Evolutionary conservation across 2,888 invertebrate genomes (phyloP).

Genomic region (Lasioglossum figueresi): DNA sequence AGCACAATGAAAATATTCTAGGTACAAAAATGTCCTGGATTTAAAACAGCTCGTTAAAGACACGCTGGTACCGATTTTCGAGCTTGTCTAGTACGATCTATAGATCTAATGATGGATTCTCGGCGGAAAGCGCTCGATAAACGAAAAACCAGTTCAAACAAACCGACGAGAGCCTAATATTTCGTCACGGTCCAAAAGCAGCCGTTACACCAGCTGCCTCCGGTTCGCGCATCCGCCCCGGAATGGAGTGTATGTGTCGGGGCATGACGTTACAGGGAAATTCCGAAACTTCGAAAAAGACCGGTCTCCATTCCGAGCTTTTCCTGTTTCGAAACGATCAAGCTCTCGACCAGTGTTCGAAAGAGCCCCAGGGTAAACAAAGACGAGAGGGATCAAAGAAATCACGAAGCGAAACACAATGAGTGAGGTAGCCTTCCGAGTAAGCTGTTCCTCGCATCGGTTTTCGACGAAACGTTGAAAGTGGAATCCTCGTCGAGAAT

Average conservation of each 20-base stretch:
- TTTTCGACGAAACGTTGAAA: background rate
- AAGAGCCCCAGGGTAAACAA: background rate
- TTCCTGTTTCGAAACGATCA: background rate
- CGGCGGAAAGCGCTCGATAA: background rate
- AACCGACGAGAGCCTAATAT: slow-evolving; percentile 20
- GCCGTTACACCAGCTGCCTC: slow-evolving; percentile 48
- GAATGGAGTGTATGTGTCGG: slow-evolving; percentile 14
- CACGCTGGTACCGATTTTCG: background rate
- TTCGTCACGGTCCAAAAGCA: slow-evolving; percentile 53
- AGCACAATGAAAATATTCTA: background rate
- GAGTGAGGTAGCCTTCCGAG: slow-evolving; percentile 27
- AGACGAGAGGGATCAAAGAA: background rate
- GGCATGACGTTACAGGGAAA: slow-evolving; percentile 72
- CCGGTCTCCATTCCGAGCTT: slow-evolving; percentile 19
- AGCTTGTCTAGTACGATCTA: background rate
- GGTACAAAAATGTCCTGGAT: background rate
- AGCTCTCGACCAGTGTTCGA: background rate
- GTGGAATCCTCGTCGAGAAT: background rate
- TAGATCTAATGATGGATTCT: background rate
- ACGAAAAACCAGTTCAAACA: background rate
- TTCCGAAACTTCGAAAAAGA: slow-evolving; percentile 65
- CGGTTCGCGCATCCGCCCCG: background rate
- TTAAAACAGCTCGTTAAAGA: no score
- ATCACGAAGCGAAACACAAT: background rate
- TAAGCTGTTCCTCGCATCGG: slow-evolving; percentile 36